These are phyloP conservation scores for Triplophysa siluroides DNA, from an alignment of 2,113 vertebrate genomes.

Conservation along the genomic window DNA sequence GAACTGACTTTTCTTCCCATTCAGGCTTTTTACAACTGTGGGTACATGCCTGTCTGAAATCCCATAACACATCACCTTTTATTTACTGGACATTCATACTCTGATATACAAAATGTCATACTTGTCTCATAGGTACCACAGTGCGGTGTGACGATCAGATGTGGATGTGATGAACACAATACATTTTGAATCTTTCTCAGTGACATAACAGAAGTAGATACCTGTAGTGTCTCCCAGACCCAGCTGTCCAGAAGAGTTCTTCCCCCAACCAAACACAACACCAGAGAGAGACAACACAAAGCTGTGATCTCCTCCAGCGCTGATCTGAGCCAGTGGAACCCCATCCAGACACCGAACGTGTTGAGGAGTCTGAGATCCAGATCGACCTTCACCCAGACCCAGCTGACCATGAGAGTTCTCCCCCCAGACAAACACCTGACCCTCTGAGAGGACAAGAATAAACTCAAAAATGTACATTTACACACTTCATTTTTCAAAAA, in stretches of 20 bases:
- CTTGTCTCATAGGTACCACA: too few relatives aligned
- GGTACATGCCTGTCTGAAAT: conserved; percentile 81
- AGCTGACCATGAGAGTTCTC: conserved; percentile 76
- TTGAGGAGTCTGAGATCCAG: conserved; percentile 41
- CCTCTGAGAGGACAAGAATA: conserved; percentile 36
- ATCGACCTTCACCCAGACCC: conserved; percentile 64
- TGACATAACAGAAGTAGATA: conserved; percentile 38
- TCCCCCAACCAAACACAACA: conserved; percentile 81
- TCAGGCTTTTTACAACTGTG: conserved; percentile 77
- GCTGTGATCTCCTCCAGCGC: conserved; percentile 81
- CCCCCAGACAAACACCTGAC: conserved; percentile 77
- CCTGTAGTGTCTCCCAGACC: conserved; percentile 68
- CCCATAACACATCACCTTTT: conserved; percentile 2
- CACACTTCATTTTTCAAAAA: not conserved
- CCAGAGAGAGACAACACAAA: conserved; percentile 75
- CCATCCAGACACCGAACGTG: conserved; percentile 67
- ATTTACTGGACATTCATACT: not conserved
- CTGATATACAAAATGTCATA: too few relatives aligned
- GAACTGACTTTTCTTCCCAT: conserved; percentile 82
- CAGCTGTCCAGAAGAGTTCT: conserved; percentile 79
- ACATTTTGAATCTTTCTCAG: not conserved
- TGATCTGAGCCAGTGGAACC: conserved; percentile 75
- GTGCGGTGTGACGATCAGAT: too few relatives aligned
- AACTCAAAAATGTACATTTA: not conserved
- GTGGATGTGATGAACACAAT: too few relatives aligned